Evolutionary conservation across 2,797 vertebrate species (phyloP).

Genomic region (Okamejei kenojei): DNA sequence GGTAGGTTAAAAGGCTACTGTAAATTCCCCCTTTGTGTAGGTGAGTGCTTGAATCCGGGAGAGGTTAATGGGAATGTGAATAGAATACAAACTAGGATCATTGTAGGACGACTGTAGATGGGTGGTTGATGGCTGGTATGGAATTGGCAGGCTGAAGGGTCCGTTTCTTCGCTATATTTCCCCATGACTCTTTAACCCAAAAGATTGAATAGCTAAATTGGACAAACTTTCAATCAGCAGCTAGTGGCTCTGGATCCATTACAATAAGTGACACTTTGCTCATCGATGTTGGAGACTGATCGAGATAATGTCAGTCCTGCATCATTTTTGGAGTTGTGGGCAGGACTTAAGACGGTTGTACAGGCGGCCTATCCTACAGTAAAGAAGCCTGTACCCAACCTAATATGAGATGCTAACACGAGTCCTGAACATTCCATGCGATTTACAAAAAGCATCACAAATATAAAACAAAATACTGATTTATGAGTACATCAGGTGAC

Average conservation of each 20-base stretch:
- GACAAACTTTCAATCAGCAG: neutral
- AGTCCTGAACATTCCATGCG: neutral
- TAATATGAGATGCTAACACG: neutral
- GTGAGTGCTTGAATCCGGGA: too few relatives aligned
- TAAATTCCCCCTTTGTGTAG: too few relatives aligned
- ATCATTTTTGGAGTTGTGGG: neutral
- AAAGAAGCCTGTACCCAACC: neutral
- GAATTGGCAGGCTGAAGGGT: too few relatives aligned
- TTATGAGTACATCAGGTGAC: neutral
- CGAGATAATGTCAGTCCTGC: too few relatives aligned
- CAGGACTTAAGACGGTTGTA: neutral
- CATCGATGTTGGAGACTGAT: neutral
- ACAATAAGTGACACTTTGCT: neutral
- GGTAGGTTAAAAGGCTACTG: too few relatives aligned
- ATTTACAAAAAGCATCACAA: neutral
- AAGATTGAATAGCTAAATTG: neutral
- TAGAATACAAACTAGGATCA: too few relatives aligned
- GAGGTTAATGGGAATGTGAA: too few relatives aligned
- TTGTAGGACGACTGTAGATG: too few relatives aligned
- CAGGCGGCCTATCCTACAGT: neutral
- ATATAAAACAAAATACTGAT: neutral
- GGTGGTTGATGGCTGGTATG: too few relatives aligned
- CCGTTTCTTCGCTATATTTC: too few relatives aligned
- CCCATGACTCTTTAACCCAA: too few relatives aligned
- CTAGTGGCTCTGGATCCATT: neutral